Evolutionary conservation across 2,888 invertebrate species (phyloP), one percentile per base, ranked within the genome.

Genomic region (Drosophila setosimentum): DNA sequence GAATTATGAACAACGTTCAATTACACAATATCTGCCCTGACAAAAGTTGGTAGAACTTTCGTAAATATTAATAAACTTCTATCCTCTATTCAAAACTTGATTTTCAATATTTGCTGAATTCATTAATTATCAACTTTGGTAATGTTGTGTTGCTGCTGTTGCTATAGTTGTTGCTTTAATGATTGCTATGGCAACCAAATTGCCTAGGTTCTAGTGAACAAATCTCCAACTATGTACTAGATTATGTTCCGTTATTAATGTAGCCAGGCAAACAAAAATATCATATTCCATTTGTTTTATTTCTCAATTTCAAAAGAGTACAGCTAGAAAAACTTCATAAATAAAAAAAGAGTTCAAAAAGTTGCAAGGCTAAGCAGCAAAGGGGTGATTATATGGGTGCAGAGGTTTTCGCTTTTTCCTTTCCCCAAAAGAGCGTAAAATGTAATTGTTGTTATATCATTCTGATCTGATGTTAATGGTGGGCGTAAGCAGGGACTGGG

Each of bases 111-210:
- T 45, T 45, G 21, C 8, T 2, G 16, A 29, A 3, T 40, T 50
- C 30, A 60, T 37, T 37, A 13, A 32, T 18, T 55, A 48, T 61
- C 16, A 30, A 42, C 57, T 30, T 51, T 21, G 16, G 10, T 37
- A 40, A 58, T 54, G 58, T 57, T 64, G 30, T 51, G 53, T 62
- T 30, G 24, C 16, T 24, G 45, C 45, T 51, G 37, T 53, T 57
- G 66, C 73, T 78, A 65, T 74, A 65, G 80, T 45, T 57, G 37
- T 68, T 76, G 67, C 24, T 24, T 45, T 68, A 51, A 49, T 58
- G 27, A 54, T 32, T 60, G 40, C 65, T 73, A 66, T 83, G 83
- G 71, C 76, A 83, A 83, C 83, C 53, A 58, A 65, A 73, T 76
- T 59, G 55, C 64, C 57, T 70, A 8, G 21, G 33, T n/a, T n/a